Percentiles rank a stretch among this genome's conserved stretches.
Conservation (phyloP, 1,140 invertebrate genomes). For the Euwallacea similis region DNA sequence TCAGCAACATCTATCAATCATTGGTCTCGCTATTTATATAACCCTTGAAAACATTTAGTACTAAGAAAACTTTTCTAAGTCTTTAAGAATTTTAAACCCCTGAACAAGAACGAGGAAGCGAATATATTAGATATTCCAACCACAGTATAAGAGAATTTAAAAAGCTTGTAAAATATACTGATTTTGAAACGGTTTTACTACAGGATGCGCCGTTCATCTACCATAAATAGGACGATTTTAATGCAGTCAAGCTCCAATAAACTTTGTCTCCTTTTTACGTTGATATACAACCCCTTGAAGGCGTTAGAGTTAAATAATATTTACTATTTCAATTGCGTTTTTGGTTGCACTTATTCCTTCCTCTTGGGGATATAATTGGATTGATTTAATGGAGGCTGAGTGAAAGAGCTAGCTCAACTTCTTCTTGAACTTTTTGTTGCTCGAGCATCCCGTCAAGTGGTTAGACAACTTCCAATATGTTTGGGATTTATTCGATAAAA, state of each 20-base stretch:
- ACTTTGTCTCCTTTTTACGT: not conserved
- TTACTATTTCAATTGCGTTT: not conserved
- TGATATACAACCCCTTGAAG: not conserved
- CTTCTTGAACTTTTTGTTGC: not conserved
- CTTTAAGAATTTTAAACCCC: not conserved
- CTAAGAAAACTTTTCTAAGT: not conserved
- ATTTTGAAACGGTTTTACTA: slow-evolving; percentile 10
- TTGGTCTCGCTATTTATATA: not conserved
- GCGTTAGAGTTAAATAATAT: too few species aligned
- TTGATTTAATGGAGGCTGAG: not conserved
- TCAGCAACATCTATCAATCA: slow-evolving; percentile 11
- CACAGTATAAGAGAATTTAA: slow-evolving; percentile 8
- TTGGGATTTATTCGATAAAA: slow-evolving; percentile 11
- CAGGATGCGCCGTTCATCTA: slow-evolving; percentile 2
- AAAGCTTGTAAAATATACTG: slow-evolving; percentile 13
- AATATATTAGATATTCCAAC: slow-evolving; percentile 8
- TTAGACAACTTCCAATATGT: slow-evolving; percentile 1
- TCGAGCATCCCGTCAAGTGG: not conserved
- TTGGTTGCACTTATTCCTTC: not conserved
- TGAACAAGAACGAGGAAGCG: not conserved
- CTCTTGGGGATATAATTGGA: not conserved
- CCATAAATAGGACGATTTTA: slow-evolving; percentile 10
- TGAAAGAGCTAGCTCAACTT: not conserved
- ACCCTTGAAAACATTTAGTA: not conserved
- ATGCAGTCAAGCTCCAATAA: slow-evolving; percentile 2